These are phyloP conservation scores for Prostheceraeus crozeri DNA, from an alignment of 2,888 invertebrate genomes.

Conservation along the genomic window DNA sequence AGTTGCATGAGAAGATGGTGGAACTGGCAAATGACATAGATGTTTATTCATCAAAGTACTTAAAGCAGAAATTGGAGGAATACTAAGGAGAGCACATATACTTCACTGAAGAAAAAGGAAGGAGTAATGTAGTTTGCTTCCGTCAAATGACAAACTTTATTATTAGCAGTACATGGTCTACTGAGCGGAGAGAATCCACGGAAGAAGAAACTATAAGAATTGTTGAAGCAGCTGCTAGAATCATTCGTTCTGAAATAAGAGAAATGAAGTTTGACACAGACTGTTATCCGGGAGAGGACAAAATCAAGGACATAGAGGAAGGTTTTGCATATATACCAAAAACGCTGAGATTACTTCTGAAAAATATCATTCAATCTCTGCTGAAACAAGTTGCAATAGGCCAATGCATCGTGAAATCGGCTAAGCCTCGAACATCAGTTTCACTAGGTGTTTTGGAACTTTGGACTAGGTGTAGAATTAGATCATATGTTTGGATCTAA, in stretches of 20 bases:
- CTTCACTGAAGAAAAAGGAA: constrained; percentile 20
- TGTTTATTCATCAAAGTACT: constrained; percentile 20
- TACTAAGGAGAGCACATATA: constrained; percentile 26
- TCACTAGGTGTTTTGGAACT: neutral
- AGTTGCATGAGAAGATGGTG: constrained; percentile 24
- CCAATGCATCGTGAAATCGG: constrained; percentile 18
- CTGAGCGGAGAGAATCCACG: neutral
- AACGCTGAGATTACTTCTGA: constrained; percentile 14
- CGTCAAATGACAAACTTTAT: constrained; percentile 23
- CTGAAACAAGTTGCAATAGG: constrained; percentile 6
- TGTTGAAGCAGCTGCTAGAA: neutral
- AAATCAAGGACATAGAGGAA: constrained; percentile 1
- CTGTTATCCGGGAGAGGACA: neutral
- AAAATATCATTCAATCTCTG: constrained; percentile 17
- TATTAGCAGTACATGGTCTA: constrained; percentile 6
- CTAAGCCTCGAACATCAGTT: constrained; percentile 9
- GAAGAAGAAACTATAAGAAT: constrained; percentile 10
- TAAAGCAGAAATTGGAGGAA: constrained; percentile 1
- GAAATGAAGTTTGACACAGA: constrained; percentile 1
- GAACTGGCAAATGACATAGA: constrained; percentile 13
- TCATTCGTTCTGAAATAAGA: constrained; percentile 4
- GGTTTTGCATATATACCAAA: neutral
- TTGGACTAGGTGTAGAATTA: constrained; percentile 10
- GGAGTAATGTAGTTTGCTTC: constrained; percentile 21
- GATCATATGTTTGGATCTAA: constrained; percentile 23